Base-by-base conservation (phyloP, 2,888 invertebrate species). In the Xestia ashworthii region DNA sequence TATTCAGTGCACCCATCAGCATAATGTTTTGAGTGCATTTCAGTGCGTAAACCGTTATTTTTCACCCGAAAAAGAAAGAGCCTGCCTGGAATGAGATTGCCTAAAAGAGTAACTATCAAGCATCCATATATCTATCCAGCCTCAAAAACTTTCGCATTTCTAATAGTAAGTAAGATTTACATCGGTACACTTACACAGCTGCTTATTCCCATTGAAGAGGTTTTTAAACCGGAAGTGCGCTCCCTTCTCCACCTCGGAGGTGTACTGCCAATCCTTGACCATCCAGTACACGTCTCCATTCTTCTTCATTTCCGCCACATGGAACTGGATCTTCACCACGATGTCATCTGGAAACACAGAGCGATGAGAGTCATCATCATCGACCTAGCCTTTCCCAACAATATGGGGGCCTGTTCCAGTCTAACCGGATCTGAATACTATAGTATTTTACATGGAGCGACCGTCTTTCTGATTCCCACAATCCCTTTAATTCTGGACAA, bases 141-240 rank as follows among this genome's bases (percentile, higher is more conserved):
- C 19, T 46, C 5, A 16, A 14, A 41, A 14, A 11, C 5, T 25
- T 19, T 19, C 4, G 41, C 3, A 64, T 64, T n/a, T 19, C 14
- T 3, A n/a, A n/a, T n/a, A 38, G 16, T 58, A 58, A 70, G n/a
- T 19, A 41, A 25, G 1, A 19, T 44, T 44, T 65, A 22, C 41
- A 11, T 16, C 1, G 32, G 5, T 46, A 12, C 14, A 91, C 95
- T 94, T 81, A 96, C 96, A 87, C 1, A 96, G 90, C 16, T 89
- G 85, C 55, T 90, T 90, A 82, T 95, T 94, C 1, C 96, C 96
- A 22, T 94, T 92, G 88, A 96, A 96, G 3, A 96, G 91, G 83
- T 96, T 95, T 81, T 95, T 90, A 91, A 96, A 96, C 32, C 87
- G 90, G 90, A 93, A 96, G 53, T 92, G 90, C 0, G 87, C 96